A percentile compares a stretch with the other conserved stretches of the same genome.
Conservation (phyloP, 2,113 vertebrate genomes). For the Halichoerus grypus region DNA sequence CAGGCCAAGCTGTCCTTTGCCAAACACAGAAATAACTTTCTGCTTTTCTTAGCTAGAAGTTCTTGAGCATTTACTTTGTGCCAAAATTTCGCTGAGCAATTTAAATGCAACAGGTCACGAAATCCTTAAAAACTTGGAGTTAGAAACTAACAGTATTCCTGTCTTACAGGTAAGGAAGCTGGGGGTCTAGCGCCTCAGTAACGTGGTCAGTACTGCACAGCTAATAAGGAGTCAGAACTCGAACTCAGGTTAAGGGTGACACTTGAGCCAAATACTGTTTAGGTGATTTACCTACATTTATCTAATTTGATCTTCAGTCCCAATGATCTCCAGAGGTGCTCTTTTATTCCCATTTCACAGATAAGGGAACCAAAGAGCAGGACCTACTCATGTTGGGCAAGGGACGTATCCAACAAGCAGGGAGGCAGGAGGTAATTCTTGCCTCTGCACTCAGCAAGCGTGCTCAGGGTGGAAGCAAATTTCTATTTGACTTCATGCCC, state of each 20-base stretch:
- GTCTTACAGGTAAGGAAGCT: background rate
- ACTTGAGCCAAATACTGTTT: background rate
- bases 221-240: background rate
- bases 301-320: background rate
- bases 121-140: background rate
- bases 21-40: background rate
- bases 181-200: background rate
- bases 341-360: background rate
- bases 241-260: background rate
- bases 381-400: background rate
- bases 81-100: background rate
- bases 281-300: background rate
- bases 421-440: accelerated
- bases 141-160: background rate
- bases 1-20: background rate
- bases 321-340: background rate
- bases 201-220: background rate
- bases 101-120: background rate
- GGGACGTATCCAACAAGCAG: background rate
- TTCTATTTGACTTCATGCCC: background rate
- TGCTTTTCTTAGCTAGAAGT: background rate
- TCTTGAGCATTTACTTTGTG: conserved; percentile 29
- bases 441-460: accelerated
- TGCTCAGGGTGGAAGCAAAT: background rate
- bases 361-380: background rate